Conservation (phyloP, 1,140 invertebrate species). For the Drosophila kepulauana region DNA sequence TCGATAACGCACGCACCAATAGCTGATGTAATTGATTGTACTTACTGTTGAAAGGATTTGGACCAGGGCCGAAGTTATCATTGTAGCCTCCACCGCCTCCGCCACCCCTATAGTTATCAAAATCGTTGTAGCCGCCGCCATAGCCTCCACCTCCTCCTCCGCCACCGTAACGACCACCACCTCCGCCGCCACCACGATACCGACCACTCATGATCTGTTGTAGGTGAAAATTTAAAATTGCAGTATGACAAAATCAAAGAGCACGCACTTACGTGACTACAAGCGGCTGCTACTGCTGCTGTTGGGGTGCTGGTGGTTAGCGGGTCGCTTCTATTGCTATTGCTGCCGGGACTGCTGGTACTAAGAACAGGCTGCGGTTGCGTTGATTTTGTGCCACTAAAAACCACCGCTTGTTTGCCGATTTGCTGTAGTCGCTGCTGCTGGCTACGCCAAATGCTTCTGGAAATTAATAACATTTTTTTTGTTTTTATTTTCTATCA, state of each 20-base stretch:
- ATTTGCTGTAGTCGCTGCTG: slow-evolving; percentile 59
- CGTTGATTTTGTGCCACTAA: slow-evolving; percentile 28
- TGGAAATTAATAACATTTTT: slow-evolving; percentile 76
- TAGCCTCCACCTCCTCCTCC: slow-evolving; percentile 55
- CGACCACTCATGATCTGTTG: slow-evolving; percentile 77
- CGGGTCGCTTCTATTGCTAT: slow-evolving; percentile 25
- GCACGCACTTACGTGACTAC: slow-evolving; percentile 75
- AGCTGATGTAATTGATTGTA: slow-evolving; percentile 16
- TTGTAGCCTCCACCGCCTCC: slow-evolving; percentile 64
- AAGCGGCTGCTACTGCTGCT: slow-evolving; percentile 38
- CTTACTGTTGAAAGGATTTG: slow-evolving; percentile 78
- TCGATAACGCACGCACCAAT: neutral
- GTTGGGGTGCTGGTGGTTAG: slow-evolving; percentile 29
- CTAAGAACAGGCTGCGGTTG: slow-evolving; percentile 16
- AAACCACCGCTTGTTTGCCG: slow-evolving; percentile 41
- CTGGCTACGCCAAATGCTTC: slow-evolving; percentile 71
- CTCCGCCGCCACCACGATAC: slow-evolving; percentile 66
- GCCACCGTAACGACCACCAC: slow-evolving; percentile 66
- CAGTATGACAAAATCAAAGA: slow-evolving; percentile 6
- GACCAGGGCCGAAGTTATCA: slow-evolving; percentile 70
- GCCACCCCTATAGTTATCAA: slow-evolving; percentile 64
- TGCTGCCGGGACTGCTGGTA: slow-evolving; percentile 7
- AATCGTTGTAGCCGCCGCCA: slow-evolving; percentile 70
- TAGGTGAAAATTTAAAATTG: slow-evolving; percentile 7
- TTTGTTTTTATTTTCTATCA: slow-evolving; percentile 38